Base-by-base conservation (phyloP, 2,888 invertebrate genomes). In the Drosophila maculinotata region DNA sequence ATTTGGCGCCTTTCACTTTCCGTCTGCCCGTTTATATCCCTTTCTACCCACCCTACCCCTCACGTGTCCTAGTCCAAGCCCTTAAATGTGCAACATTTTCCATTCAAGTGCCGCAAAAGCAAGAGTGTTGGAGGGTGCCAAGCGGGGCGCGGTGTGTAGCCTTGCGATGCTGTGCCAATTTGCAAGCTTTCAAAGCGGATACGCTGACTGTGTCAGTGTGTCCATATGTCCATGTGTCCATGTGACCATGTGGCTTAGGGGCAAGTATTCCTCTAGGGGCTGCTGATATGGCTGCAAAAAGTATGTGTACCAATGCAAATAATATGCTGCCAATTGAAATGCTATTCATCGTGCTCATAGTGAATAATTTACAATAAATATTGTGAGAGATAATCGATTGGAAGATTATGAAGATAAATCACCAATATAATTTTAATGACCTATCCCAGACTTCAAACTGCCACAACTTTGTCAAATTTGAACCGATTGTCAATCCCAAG, bases 21-120 rank as follows among this genome's bases (percentile, higher is more conserved):
- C 67, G 81, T 85, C 87, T 52, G 47, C 4, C 25, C 60, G 20
- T 4, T 20, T 2, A 20, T 4, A 20, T 20, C 26, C 14, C 8
- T 12, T 10, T 30, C 20, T 17, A 35, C 42, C 15, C 28, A 20
- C 2, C 25, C 2, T 0, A 8, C 9, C 10, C 33, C 14, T 23
- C 3, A 10, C 12, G 28, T 39, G 28, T 33, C n/a, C 28, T 36
- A 20, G 36, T 26, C 8, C 33, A 8, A 44, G 49, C 41, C 44
- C 54, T 64, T 57, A 68, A 86, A 88, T 86, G 76, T 76, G 69
- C 88, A 82, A 54, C 72, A 70, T 69, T 82, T 74, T 77, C 83
- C 60, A 79, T 79, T 82, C 60, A 73, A 76, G 77, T 66, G 75
- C 49, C 45, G 12, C 36, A 30, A 23, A 26, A 5, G 38, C 41